Evolutionary conservation across 1,140 invertebrate genomes (phyloP), one percentile per base, ranked within the genome.

Genomic region (Pseudoatta argentina): DNA sequence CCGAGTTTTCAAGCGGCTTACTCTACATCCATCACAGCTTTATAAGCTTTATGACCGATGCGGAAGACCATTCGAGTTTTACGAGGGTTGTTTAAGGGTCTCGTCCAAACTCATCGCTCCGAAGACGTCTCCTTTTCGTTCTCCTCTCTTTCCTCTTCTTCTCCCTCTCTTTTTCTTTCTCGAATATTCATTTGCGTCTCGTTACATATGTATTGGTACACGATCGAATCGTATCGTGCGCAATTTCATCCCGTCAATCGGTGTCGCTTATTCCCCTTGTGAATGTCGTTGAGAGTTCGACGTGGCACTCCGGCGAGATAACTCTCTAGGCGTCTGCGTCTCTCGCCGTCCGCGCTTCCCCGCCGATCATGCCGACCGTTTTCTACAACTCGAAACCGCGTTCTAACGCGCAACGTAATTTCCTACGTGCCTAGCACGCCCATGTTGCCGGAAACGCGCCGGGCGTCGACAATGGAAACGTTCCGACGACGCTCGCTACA

Each of bases 361-460:
- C 4, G 48, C 30, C 64, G 76, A 87, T 87, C 53, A 57, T 75
- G 86, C 78, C 88, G 64, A 44, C 44, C 67, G 67, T 66, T 61
- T 69, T 69, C 78, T 61, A 75, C 86, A 82, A 72, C 75, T 57
- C 59, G 89, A 89, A 89, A 89, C 86, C 89, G 76, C 86, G 76
- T 63, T 85, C 88, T 87, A 86, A 89, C 86, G 89, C 87, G 89
- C 89, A 85, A 90, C 86, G 89, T 90, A 90, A 90, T 90, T 90
- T 90, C 89, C 89, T 90, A 86, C 88, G 86, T 89, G 88, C 78
- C 88, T 87, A 39, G 69, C 75, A 67, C 87, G 69, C 63, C 48
- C 76, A 59, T 34, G 71, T 73, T 21, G 30, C 86, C 89, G 88
- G 89, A 90, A 90, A 76, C 86, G 72, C 86, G 75, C 53, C 67